phyloP scores from a whole-genome alignment of 2,797 vertebrate genomes.

The Fistularia commersonii region DNA sequence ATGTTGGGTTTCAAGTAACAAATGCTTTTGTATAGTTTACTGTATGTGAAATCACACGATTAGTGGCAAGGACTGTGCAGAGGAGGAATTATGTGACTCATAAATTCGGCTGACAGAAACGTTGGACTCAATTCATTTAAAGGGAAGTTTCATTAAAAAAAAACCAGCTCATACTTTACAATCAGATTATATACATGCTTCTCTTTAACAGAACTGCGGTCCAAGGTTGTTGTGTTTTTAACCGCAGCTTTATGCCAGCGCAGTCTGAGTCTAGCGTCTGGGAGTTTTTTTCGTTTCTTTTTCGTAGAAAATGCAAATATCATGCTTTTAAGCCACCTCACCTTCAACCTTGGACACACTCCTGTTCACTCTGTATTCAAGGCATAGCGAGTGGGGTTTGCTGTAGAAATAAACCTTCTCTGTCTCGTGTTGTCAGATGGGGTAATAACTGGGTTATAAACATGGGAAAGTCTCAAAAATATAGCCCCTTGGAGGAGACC shows the following conservation, averaged over 20 bases:
- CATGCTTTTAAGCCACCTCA: conserved; percentile 22
- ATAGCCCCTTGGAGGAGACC: too few species aligned
- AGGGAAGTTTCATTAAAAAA: conserved; percentile 28
- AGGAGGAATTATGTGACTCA: conserved; percentile 6
- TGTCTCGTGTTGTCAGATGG: not conserved
- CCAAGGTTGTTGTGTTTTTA: conserved; percentile 8
- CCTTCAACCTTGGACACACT: conserved; percentile 19
- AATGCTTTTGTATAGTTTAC: conserved; percentile 35
- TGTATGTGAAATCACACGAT: conserved; percentile 27
- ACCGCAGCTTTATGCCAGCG: conserved; percentile 11
- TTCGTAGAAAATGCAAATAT: conserved; percentile 24
- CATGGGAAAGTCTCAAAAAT: too few species aligned
- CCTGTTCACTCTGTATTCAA: conserved; percentile 8
- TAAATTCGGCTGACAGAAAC: conserved; percentile 22
- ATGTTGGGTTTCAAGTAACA: conserved; percentile 24
- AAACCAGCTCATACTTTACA: conserved; percentile 4
- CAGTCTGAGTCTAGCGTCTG: conserved; percentile 31
- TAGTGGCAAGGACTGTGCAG: conserved; percentile 22
- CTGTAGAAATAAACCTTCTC: not conserved
- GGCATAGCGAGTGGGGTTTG: not conserved
- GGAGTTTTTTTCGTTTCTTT: conserved; percentile 7
- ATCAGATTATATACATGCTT: conserved; percentile 16
- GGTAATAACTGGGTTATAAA: too few species aligned
- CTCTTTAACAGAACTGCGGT: conserved; percentile 30
- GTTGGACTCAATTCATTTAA: conserved; percentile 20